These are phyloP conservation scores for Isaurus tuberculatus DNA, from an alignment of 92 coral and sea anemone genomes.

Conservation along the genomic window DNA sequence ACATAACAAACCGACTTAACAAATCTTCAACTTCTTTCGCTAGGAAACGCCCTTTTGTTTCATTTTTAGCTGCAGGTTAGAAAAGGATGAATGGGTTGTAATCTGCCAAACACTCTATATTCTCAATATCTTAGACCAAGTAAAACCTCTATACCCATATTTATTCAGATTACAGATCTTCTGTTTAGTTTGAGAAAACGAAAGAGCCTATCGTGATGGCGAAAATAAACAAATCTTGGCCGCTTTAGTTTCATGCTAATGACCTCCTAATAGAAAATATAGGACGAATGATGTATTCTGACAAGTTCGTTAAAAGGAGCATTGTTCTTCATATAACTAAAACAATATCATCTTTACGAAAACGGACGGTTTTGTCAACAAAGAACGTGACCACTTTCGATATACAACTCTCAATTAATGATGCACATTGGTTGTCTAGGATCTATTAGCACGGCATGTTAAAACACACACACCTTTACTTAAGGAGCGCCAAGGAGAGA, in stretches of 20 bases:
- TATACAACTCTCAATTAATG: conserved; percentile 42
- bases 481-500: conserved; percentile 27
- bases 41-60: conserved; percentile 8
- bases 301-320: conserved; percentile 91
- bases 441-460: conserved; percentile 17
- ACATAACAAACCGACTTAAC: conserved; percentile 2
- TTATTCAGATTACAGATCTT: conserved; percentile 94
- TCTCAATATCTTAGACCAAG: conserved; percentile 81
- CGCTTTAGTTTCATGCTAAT: conserved; percentile 96
- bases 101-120: conserved; percentile 52
- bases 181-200: conserved; percentile 74
- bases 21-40: neutral
- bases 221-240: conserved; percentile 80
- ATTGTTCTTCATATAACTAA: conserved; percentile 79
- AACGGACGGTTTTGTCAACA: conserved; percentile 81
- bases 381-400: conserved; percentile 70
- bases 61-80: neutral
- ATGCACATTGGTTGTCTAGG: conserved; percentile 43
- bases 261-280: conserved; percentile 79
- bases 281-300: conserved; percentile 79
- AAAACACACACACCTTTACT: conserved; percentile 48
- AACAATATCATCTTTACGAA: conserved; percentile 78
- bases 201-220: conserved; percentile 85
- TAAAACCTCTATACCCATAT: conserved; percentile 77
- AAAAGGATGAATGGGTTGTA: conserved; percentile 17